phyloP scores from a whole-genome alignment of 2,888 invertebrate species.

The Pseudolycoriella hygida region DNA sequence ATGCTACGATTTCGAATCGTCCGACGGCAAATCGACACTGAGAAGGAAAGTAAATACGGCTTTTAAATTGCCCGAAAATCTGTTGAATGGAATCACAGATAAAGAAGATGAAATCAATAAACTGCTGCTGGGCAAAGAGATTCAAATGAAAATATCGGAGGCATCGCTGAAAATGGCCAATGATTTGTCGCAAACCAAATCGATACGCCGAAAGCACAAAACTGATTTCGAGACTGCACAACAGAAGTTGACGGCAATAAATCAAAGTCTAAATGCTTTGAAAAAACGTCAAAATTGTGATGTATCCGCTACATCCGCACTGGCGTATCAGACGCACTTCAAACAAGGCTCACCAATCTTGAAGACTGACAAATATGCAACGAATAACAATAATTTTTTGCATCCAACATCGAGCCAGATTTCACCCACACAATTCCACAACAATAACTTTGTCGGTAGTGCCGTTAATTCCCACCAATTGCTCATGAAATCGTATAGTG shows the following conservation, averaged over 20 bases:
- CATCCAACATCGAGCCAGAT: not conserved
- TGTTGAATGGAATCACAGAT: constrained; percentile 4
- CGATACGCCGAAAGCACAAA: constrained; percentile 13
- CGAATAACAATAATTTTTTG: not conserved
- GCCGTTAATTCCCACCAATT: too few species aligned
- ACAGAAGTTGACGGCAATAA: constrained; percentile 13
- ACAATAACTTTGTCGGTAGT: not conserved
- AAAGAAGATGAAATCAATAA: constrained; percentile 11
- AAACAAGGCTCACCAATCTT: not conserved
- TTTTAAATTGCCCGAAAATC: constrained; percentile 12
- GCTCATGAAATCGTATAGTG: not conserved
- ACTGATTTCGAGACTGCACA: constrained; percentile 15
- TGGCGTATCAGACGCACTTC: too few species aligned
- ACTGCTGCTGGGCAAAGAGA: constrained; percentile 11
- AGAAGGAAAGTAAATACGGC: constrained; percentile 18
- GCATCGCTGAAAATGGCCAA: constrained; percentile 10
- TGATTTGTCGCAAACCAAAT: constrained; percentile 11
- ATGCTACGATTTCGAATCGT: constrained; percentile 5
- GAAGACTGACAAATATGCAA: not conserved
- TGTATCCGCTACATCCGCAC: not conserved
- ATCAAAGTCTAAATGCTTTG: constrained; percentile 14
- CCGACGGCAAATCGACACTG: constrained; percentile 12
- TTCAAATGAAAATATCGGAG: constrained; percentile 12
- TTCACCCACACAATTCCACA: constrained; percentile 8
- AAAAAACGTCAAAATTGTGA: constrained; percentile 10